Conservation (phyloP, 2,797 vertebrate species). For the Heteromormyrus szaboi region DNA sequence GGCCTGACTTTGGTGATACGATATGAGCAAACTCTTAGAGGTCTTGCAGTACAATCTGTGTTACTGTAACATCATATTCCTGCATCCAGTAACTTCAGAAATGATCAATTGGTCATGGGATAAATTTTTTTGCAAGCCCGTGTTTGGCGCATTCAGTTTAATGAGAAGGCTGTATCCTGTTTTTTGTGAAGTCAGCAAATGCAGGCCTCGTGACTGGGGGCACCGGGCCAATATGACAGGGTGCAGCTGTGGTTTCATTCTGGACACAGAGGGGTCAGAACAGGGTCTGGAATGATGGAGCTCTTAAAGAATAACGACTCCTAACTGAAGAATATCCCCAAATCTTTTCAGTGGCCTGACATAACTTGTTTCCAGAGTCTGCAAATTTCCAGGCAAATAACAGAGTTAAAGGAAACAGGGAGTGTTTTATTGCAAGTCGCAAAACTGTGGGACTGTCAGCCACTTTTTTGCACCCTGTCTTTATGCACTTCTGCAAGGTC, state of each 20-base stretch:
- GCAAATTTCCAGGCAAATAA: slow-evolving; percentile 1
- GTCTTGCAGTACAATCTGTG: neutral
- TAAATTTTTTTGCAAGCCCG: neutral
- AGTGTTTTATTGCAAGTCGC: neutral
- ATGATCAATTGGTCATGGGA: neutral
- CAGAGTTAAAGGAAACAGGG: neutral
- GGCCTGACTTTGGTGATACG: neutral
- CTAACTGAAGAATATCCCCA: neutral
- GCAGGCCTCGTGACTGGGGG: slow-evolving; percentile 26
- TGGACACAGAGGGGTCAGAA: slow-evolving; percentile 35
- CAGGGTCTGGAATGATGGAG: slow-evolving; percentile 27
- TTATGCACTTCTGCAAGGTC: neutral
- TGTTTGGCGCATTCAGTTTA: neutral
- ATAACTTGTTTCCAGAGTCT: neutral
- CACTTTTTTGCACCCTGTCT: neutral
- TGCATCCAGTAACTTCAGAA: neutral
- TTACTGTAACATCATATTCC: neutral
- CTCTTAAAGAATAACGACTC: slow-evolving; percentile 13
- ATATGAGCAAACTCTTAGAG: neutral
- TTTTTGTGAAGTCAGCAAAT: slow-evolving; percentile 40
- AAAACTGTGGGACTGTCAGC: neutral
- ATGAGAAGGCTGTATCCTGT: slow-evolving; percentile 27
- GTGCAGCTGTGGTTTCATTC: slow-evolving; percentile 46
- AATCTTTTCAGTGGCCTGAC: neutral
- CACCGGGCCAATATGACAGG: slow-evolving; percentile 43